These are phyloP conservation scores for Procambarus clarkii DNA, from an alignment of 1,140 invertebrate species.

Conservation along the genomic window DNA sequence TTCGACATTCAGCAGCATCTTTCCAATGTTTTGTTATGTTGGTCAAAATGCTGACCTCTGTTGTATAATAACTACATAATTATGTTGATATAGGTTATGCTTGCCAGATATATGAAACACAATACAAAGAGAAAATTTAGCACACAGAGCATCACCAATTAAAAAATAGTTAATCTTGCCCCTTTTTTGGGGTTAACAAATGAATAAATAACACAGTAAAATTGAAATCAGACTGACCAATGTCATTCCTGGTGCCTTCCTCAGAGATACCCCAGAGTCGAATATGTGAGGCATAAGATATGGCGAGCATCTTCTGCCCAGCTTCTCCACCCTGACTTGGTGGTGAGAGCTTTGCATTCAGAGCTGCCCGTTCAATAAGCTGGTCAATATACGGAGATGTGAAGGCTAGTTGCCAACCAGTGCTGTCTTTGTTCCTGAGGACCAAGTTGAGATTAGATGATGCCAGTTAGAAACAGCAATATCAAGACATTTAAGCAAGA, in stretches of 20 bases:
- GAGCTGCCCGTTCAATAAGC: slow-evolving; percentile 92
- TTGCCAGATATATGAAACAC: too few relatives aligned
- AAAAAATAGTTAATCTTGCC: too few relatives aligned
- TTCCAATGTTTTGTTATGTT: too few relatives aligned
- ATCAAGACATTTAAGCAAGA: too few relatives aligned
- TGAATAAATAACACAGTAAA: too few relatives aligned
- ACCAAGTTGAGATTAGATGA: slow-evolving; percentile 14
- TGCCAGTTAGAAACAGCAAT: slow-evolving; percentile 14
- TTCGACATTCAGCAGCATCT: too few relatives aligned
- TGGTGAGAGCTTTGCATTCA: slow-evolving; percentile 93
- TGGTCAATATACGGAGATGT: slow-evolving; percentile 93
- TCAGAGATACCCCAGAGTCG: slow-evolving; percentile 93
- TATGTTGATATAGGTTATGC: too few relatives aligned
- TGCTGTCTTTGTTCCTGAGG: slow-evolving; percentile 92
- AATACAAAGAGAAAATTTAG: too few relatives aligned
- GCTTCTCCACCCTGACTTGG: slow-evolving; percentile 76
- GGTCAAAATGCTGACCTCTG: too few relatives aligned
- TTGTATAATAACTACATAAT: too few relatives aligned
- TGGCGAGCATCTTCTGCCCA: slow-evolving; percentile 89
- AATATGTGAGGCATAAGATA: slow-evolving; percentile 89
- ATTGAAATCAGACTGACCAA: slow-evolving; percentile 79
- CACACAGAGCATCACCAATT: too few relatives aligned
- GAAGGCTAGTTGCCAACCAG: slow-evolving; percentile 96
- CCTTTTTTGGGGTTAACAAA: too few relatives aligned
- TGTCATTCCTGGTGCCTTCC: slow-evolving; percentile 85